A percentile compares a stretch with the other conserved stretches of the same genome.
These are phyloP conservation scores for Polylopha cassiicola DNA, from an alignment of 2,888 invertebrate genomes.

Conservation along the genomic window DNA sequence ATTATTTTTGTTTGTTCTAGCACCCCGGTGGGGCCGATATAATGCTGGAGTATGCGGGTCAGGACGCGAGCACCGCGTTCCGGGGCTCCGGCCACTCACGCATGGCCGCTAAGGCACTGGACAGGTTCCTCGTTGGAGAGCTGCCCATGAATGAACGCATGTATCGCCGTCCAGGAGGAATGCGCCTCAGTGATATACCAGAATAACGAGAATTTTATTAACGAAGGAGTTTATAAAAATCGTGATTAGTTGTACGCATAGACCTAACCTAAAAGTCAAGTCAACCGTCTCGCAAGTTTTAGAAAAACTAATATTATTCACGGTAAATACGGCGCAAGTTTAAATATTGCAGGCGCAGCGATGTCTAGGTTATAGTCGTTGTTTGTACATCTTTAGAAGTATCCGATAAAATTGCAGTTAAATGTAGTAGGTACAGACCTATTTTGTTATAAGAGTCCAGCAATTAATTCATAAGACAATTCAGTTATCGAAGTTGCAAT, in stretches of 20 bases:
- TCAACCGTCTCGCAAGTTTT: no score
- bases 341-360: no score
- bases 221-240: constrained; percentile 18
- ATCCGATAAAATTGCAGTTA: no score
- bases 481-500: no score
- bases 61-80: constrained; percentile 90
- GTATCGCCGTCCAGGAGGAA: constrained; percentile 80
- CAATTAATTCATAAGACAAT: no score
- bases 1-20: constrained; percentile 55
- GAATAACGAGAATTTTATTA: constrained; percentile 44
- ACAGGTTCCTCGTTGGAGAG: constrained; percentile 85
- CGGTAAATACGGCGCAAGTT: no score
- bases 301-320: no score
- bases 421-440: no score
- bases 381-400: no score
- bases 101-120: constrained; percentile 79
- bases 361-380: no score
- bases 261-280: no score
- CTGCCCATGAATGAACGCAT: constrained; percentile 84
- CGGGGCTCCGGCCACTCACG: constrained; percentile 87
- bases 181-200: constrained; percentile 76
- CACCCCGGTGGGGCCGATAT: constrained; percentile 92
- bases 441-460: no score
- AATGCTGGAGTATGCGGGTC: constrained; percentile 89
- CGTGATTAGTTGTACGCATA: constrained; percentile 11